Percentiles rank a stretch among this genome's conserved stretches.
These are phyloP conservation scores for Drosophila diplacantha DNA, from an alignment of 2,888 invertebrate species.

Conservation along the genomic window DNA sequence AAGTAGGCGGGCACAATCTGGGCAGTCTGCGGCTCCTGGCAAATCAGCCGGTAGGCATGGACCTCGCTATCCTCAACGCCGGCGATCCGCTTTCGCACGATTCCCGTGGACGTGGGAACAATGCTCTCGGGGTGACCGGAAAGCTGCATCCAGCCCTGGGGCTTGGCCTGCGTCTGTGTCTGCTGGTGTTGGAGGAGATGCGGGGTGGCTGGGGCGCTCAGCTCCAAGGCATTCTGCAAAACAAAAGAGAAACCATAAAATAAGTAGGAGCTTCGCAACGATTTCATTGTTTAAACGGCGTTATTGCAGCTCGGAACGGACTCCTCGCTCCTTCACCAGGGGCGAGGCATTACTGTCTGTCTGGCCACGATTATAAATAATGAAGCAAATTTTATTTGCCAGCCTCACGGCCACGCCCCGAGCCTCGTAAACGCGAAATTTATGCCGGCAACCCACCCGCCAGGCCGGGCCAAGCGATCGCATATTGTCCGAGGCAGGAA, in stretches of 20 bases:
- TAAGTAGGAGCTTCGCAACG: not conserved
- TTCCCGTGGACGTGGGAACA: conserved; percentile 94
- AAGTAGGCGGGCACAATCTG: conserved; percentile 88
- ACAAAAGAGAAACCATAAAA: conserved; percentile 74
- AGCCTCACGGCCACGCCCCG: conserved; percentile 31
- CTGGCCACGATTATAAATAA: conserved; percentile 54
- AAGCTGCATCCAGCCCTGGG: conserved; percentile 89
- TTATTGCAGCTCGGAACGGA: conserved; percentile 14
- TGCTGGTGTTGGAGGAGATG: conserved; percentile 84
- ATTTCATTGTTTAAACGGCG: conserved; percentile 19
- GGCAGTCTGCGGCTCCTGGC: conserved; percentile 81
- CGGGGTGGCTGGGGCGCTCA: conserved; percentile 94
- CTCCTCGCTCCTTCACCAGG: conserved; percentile 5
- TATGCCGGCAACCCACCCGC: conserved; percentile 52
- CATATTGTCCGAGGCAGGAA: conserved; percentile 66
- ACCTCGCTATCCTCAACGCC: conserved; percentile 86
- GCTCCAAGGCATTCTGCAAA: conserved; percentile 90
- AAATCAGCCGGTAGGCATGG: conserved; percentile 87
- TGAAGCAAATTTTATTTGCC: conserved; percentile 51
- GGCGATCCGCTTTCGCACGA: conserved; percentile 93
- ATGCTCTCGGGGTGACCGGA: conserved; percentile 94
- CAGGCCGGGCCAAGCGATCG: conserved; percentile 46
- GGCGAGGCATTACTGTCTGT: conserved; percentile 33
- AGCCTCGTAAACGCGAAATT: conserved; percentile 56
- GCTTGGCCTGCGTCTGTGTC: conserved; percentile 65